phyloP scores from a whole-genome alignment of 2,888 invertebrate species.

The Stenodema calcarata region DNA sequence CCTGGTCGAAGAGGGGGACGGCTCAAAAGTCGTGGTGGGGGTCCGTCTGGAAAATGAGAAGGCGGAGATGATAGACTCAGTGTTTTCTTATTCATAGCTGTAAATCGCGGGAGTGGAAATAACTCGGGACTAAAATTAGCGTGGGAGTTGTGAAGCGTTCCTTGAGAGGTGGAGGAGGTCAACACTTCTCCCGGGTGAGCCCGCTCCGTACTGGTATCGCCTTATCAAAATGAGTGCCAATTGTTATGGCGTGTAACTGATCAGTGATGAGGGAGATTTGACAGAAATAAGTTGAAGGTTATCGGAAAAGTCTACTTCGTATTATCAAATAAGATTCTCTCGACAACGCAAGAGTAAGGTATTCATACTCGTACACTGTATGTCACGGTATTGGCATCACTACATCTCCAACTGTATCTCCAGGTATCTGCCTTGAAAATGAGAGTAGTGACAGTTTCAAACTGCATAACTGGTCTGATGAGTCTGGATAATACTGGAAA shows the following conservation, averaged over 20 bases:
- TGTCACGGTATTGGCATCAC: no score
- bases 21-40: background rate
- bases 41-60: constrained; percentile 27
- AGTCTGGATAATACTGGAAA: no score
- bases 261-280: no score
- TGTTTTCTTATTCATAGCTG: constrained; percentile 47
- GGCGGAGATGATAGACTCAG: constrained; percentile 39
- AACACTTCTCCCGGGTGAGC: background rate
- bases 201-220: background rate
- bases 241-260: background rate
- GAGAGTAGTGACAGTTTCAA: no score
- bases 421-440: no score
- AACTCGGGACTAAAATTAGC: constrained; percentile 25
- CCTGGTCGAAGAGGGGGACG: background rate
- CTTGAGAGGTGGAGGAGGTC: background rate
- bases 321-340: no score
- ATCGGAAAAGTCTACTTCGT: no score
- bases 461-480: no score
- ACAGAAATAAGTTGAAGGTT: no score
- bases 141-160: constrained; percentile 4
- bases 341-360: no score
- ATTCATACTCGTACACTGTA: no score
- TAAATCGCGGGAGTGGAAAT: constrained; percentile 46
- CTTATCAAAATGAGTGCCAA: background rate
- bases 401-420: no score